Base-by-base conservation (phyloP, 2,888 invertebrate species). In the Tipula helvola region DNA sequence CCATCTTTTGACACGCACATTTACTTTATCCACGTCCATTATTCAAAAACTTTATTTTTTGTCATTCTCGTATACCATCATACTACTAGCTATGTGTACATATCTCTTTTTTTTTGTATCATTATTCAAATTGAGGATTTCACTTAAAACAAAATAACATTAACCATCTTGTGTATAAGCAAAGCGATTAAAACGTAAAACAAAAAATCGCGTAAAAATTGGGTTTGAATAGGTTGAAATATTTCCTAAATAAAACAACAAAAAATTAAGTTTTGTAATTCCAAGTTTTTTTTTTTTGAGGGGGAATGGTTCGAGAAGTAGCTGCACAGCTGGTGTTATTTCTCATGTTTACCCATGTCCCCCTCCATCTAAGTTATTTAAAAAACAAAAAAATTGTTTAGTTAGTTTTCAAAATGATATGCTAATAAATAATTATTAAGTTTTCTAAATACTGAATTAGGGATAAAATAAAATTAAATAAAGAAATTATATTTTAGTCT, bases 241-340 rank as follows among this genome's bases (percentile, higher is more conserved):
- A 71, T 71, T 57, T 57, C 18, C 57, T 18, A 57, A 57, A 57
- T 57, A 18, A 18, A 71, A 71, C 71, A 71, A 71, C 28, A 18
- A 18, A 57, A 71, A 71, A 18, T 52, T 71, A 71, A 71, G 71
- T 71, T 71, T 71, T 71, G 71, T 71, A 28, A 71, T 71, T 28
- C 28, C 0, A 10, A 71, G n/a, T 28, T 71, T 71, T 71, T 71
- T 71, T 71, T 71, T 28, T 28, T 28, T 28, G 28, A n/a, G n/a
- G 71, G 71, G 8, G 28, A 71, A 71, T 71, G 71, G 71, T 71
- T 71, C 10, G 71, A 71, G 71, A 28, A 71, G 71, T 71, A 28
- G 71, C n/a, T n/a, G n/a, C 71, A 71, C 71, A 71, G 71, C 71
- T 71, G 71, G 71, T 71, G 71, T 71, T 71, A 71, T 71, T 71